A percentile compares a stretch with the other conserved stretches of the same genome.
Evolutionary conservation across 2,113 vertebrate species (phyloP).

Genomic region (Ptychochromis oligacanthus): DNA sequence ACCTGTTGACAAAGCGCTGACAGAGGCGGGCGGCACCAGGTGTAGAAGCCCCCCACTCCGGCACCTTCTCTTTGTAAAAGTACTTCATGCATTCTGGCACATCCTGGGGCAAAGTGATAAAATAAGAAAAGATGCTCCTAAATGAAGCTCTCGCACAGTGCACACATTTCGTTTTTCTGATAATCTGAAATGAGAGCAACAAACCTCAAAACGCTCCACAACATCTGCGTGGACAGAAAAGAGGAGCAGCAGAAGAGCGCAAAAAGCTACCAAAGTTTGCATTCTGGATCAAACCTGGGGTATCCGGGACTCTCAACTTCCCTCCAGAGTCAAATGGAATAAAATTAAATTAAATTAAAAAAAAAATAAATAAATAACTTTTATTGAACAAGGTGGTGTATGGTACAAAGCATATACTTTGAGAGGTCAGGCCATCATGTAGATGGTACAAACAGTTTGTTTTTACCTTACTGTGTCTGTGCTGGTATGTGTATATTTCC

Average conservation of each 20-base stretch:
- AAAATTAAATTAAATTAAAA: too few species aligned
- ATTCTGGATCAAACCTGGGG: constrained; percentile 30
- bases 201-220: constrained; percentile 68
- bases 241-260: constrained; percentile 43
- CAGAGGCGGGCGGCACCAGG: constrained; percentile 61
- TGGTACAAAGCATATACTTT: neutral
- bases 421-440: neutral
- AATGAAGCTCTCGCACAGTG: neutral
- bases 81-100: constrained; percentile 70
- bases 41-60: constrained; percentile 57
- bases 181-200: neutral
- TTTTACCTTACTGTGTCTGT: too few species aligned
- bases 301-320: neutral
- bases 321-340: neutral
- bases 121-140: neutral
- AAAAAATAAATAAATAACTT: neutral
- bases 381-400: neutral
- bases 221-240: constrained; percentile 56
- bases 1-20: constrained; percentile 75
- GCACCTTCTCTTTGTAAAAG: constrained; percentile 76
- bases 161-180: neutral
- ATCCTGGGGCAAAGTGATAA: constrained; percentile 35
- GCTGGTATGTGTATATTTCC: constrained; percentile 19
- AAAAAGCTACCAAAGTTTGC: constrained; percentile 14
- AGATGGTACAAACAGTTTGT: neutral